Percentiles rank a stretch among this genome's conserved stretches.
phyloP scores from a whole-genome alignment of 2,113 vertebrate species.

The Notothenia rossii region DNA sequence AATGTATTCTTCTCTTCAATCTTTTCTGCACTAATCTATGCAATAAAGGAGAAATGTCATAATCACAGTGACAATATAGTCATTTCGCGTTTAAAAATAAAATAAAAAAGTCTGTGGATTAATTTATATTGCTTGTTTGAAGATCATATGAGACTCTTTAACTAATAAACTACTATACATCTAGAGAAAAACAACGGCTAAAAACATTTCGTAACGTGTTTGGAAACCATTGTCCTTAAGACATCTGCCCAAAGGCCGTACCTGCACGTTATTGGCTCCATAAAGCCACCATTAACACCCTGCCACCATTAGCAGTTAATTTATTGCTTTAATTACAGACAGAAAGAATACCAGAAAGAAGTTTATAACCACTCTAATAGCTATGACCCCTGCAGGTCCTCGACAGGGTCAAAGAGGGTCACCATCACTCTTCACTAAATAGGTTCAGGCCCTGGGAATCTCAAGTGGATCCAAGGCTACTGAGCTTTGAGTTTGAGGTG shows the following conservation, averaged over 20 bases:
- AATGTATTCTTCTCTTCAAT: background rate
- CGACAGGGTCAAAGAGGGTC: conserved; percentile 64
- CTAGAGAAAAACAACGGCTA: background rate
- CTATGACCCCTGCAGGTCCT: conserved; percentile 58
- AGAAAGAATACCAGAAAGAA: conserved; percentile 68
- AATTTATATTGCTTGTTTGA: background rate
- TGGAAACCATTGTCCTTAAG: conserved; percentile 3
- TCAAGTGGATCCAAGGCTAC: background rate
- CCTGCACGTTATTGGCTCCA: conserved; percentile 64
- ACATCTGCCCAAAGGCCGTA: conserved; percentile 42
- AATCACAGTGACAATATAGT: background rate
- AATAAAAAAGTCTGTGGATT: background rate
- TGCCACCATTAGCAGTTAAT: conserved; percentile 69
- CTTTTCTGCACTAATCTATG: background rate
- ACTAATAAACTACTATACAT: background rate
- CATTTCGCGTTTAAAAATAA: background rate
- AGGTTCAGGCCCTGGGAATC: conserved; percentile 52
- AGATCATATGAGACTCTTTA: background rate
- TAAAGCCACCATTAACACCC: conserved; percentile 76
- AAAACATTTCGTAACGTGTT: background rate
- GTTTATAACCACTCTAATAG: conserved; percentile 69
- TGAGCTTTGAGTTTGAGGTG: conserved; percentile 13
- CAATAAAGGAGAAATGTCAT: background rate
- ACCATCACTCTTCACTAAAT: conserved; percentile 65
- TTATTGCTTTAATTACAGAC: conserved; percentile 82